Conservation (phyloP, 1,140 invertebrate species). For the Araneus ventricosus region DNA sequence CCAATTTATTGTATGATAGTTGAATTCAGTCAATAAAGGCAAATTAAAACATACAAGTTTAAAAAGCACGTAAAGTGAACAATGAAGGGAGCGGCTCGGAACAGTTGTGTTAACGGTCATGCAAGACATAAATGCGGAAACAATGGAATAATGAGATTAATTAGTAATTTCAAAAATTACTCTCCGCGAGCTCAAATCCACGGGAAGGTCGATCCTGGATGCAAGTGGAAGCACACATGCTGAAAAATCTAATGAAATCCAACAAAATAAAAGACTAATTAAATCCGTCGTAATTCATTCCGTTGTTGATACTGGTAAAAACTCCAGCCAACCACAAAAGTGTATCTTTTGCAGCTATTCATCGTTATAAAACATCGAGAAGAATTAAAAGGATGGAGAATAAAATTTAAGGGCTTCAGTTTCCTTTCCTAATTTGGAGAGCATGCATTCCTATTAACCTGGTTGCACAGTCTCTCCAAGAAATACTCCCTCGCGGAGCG, state of each 20-base stretch:
- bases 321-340: neutral
- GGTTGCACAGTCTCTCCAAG: neutral
- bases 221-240: neutral
- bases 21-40: too few relatives aligned
- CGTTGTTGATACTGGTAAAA: conserved; percentile 15
- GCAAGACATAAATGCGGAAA: neutral
- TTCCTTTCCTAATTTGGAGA: conserved; percentile 31
- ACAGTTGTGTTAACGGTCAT: neutral
- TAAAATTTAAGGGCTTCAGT: conserved; percentile 25
- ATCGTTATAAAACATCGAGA: conserved; percentile 44
- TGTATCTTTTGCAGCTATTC: conserved; percentile 40
- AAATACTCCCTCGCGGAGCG: neutral
- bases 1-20: too few relatives aligned
- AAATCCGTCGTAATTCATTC: conserved; percentile 48
- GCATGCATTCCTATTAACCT: conserved; percentile 39
- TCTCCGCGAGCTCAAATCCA: neutral
- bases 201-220: too few relatives aligned
- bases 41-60: too few relatives aligned
- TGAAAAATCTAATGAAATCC: conserved; percentile 34
- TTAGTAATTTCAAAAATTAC: neutral
- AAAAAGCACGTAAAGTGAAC: too few relatives aligned
- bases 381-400: conserved; percentile 38
- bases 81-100: neutral
- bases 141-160: conserved; percentile 26
- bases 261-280: conserved; percentile 61